These are phyloP conservation scores for Pholis gunnellus DNA, from an alignment of 2,113 vertebrate species.

Conservation along the genomic window DNA sequence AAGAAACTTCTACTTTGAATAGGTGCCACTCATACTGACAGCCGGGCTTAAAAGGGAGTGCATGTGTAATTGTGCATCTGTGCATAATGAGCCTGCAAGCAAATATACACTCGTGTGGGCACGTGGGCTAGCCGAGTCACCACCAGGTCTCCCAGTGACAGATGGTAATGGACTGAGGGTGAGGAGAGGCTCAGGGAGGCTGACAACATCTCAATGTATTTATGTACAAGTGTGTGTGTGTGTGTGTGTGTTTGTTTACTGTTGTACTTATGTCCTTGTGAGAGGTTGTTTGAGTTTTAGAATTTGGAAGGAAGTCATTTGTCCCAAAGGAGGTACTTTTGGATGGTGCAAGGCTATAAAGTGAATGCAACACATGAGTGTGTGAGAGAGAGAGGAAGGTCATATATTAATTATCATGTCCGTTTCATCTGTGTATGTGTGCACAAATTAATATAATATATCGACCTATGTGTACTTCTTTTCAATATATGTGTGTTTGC, in stretches of 20 bases:
- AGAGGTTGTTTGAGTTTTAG: slow-evolving; percentile 20
- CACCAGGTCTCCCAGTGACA: slow-evolving; percentile 71
- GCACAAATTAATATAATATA: background rate
- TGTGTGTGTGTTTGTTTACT: slow-evolving; percentile 22
- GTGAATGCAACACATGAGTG: background rate
- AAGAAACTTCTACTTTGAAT: slow-evolving; percentile 33
- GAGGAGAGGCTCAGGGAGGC: slow-evolving; percentile 61
- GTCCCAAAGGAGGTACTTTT: slow-evolving; percentile 27
- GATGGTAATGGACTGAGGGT: slow-evolving; percentile 76
- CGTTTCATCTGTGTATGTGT: background rate
- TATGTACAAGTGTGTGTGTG: slow-evolving; percentile 35
- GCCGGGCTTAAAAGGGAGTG: slow-evolving; percentile 17
- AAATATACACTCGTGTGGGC: slow-evolving; percentile 41
- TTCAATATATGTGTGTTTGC: background rate
- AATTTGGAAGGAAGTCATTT: slow-evolving; percentile 28
- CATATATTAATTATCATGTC: background rate
- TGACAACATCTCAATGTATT: slow-evolving; percentile 46
- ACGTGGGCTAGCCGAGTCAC: slow-evolving; percentile 52
- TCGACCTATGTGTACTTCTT: background rate
- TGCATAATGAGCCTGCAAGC: slow-evolving; percentile 59
- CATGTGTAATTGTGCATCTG: slow-evolving; percentile 50
- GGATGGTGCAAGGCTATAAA: slow-evolving; percentile 21
- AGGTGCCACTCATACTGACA: slow-evolving; percentile 20
- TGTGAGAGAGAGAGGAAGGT: background rate
- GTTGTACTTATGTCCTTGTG: slow-evolving; percentile 45